These are phyloP conservation scores for Etheostoma nigrum DNA, from an alignment of 2,797 vertebrate species.

Conservation along the genomic window DNA sequence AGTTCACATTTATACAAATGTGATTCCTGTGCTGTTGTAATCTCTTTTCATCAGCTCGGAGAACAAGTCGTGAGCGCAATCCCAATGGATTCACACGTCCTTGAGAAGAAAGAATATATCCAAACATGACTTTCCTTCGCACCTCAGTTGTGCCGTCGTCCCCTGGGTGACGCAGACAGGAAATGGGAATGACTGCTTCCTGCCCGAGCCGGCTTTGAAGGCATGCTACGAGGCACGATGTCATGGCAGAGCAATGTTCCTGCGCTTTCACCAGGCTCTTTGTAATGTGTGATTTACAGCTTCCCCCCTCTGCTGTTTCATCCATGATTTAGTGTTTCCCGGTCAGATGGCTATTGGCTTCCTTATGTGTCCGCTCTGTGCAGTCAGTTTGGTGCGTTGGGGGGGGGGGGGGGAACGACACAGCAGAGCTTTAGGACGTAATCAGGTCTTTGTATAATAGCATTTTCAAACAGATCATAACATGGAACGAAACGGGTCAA, in stretches of 20 bases:
- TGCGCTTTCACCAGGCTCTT: slow-evolving; percentile 79
- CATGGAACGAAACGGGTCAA: not conserved
- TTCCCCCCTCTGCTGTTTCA: slow-evolving; percentile 76
- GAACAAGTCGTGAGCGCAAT: slow-evolving; percentile 41
- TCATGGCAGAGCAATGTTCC: slow-evolving; percentile 69
- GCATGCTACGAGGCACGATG: slow-evolving; percentile 62
- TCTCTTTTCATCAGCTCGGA: slow-evolving; percentile 69
- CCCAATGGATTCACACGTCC: slow-evolving; percentile 70
- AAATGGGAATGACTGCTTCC: slow-evolving; percentile 84
- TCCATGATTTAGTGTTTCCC: slow-evolving; percentile 84
- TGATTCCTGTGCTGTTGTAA: slow-evolving; percentile 71
- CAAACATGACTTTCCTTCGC: slow-evolving; percentile 73
- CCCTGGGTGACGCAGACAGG: slow-evolving; percentile 73
- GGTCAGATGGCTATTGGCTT: slow-evolving; percentile 70
- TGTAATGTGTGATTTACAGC: slow-evolving; percentile 82
- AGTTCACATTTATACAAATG: slow-evolving; percentile 73
- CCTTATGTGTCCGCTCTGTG: slow-evolving; percentile 64
- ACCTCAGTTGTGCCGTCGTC: slow-evolving; percentile 67
- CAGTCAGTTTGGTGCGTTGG: slow-evolving; percentile 23
- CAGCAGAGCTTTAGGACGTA: not conserved
- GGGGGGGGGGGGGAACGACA: slow-evolving; percentile 45
- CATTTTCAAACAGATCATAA: slow-evolving; percentile 16
- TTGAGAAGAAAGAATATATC: slow-evolving; percentile 72
- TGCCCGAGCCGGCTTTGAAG: slow-evolving; percentile 80
- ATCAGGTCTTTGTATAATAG: slow-evolving; percentile 12